phyloP scores from a whole-genome alignment of 2,113 vertebrate species.

The Arizona elegans region DNA sequence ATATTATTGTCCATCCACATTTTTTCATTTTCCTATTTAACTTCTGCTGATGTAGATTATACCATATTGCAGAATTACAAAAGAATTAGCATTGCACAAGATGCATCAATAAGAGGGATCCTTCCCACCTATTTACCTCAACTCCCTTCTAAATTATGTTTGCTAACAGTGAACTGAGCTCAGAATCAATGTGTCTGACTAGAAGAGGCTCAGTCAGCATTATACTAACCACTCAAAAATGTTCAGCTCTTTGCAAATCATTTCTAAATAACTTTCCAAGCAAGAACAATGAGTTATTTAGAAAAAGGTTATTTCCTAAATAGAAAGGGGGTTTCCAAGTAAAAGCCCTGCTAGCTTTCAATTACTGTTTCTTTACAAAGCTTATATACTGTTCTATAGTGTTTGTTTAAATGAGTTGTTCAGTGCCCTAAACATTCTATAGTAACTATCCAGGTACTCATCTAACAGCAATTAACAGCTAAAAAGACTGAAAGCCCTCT shows the following conservation, averaged over 20 bases:
- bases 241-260: slow-evolving; percentile 25
- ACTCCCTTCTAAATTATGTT: neutral
- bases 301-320: slow-evolving; percentile 62
- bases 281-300: slow-evolving; percentile 55
- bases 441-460: neutral
- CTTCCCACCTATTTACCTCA: neutral
- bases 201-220: neutral
- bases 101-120: neutral
- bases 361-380: slow-evolving; percentile 46
- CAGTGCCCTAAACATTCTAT: neutral
- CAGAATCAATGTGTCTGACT: neutral
- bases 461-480: neutral
- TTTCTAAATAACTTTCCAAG: slow-evolving; percentile 54
- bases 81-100: neutral
- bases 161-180: neutral
- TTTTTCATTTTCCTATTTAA: neutral
- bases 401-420: neutral
- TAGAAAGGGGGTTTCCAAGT: slow-evolving; percentile 63
- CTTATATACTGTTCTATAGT: slow-evolving; percentile 17
- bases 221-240: neutral
- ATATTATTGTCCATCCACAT: neutral
- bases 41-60: neutral
- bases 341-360: slow-evolving; percentile 39
- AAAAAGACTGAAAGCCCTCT: slow-evolving; percentile 3
- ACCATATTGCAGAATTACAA: neutral